These are phyloP conservation scores for Tetragonula carbonaria DNA, from an alignment of 2,888 invertebrate genomes.

Conservation along the genomic window DNA sequence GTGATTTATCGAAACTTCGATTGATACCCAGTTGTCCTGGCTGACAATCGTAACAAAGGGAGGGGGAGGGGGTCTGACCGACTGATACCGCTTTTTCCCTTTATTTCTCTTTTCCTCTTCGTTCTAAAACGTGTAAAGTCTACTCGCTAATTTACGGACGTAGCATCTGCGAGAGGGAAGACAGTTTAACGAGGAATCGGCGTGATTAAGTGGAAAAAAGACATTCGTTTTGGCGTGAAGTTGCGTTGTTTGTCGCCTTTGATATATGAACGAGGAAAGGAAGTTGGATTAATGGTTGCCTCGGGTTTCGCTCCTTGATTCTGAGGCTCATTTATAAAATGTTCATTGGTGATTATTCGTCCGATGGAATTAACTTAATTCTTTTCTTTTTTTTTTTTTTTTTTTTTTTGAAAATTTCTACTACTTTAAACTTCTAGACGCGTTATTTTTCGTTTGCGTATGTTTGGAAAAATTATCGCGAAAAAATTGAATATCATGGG, in stretches of 20 bases:
- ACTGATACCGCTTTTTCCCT: constrained; percentile 29
- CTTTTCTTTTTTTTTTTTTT: background rate
- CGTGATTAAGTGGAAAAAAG: constrained; percentile 51
- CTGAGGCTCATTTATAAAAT: background rate
- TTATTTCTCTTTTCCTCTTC: constrained; percentile 47
- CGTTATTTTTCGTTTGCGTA: no score
- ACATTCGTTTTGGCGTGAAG: background rate
- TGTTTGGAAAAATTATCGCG: no score
- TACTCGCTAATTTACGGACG: constrained; percentile 67
- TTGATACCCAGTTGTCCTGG: constrained; percentile 50
- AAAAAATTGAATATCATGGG: no score
- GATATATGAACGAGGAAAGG: background rate
- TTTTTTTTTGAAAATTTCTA: background rate
- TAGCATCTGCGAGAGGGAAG: constrained; percentile 20
- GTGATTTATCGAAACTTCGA: constrained; percentile 64
- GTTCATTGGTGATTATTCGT: background rate
- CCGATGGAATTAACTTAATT: background rate
- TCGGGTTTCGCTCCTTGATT: background rate
- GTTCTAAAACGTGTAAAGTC: constrained; percentile 40
- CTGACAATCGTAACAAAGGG: constrained; percentile 43
- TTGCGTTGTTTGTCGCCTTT: constrained; percentile 3
- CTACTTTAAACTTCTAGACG: background rate
- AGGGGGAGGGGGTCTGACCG: constrained; percentile 46
- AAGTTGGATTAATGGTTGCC: background rate
- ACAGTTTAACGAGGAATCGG: constrained; percentile 64